Evolutionary conservation across 2,113 vertebrate genomes (phyloP).

Genomic region (Hydrolagus affinis): DNA sequence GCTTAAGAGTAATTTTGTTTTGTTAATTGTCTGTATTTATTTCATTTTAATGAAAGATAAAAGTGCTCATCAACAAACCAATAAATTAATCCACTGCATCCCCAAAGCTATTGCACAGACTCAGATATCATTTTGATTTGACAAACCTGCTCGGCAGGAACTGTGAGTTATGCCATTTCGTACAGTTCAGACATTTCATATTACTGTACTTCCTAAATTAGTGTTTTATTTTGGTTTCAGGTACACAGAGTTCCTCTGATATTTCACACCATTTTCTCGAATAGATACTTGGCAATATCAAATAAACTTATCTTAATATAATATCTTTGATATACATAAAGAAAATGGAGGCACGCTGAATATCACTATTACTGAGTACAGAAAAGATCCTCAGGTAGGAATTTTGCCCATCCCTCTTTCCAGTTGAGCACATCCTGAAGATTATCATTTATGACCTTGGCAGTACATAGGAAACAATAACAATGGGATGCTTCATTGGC

Average conservation of each 20-base stretch:
- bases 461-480: not conserved
- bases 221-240: not conserved
- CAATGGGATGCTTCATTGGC: not conserved
- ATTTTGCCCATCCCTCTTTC: not conserved
- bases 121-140: not conserved
- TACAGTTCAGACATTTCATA: too few relatives aligned
- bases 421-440: not conserved
- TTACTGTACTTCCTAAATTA: not conserved
- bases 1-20: not conserved
- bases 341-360: not conserved
- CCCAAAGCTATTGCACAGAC: not conserved
- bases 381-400: not conserved
- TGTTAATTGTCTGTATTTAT: not conserved
- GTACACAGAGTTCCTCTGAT: not conserved
- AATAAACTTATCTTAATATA: not conserved
- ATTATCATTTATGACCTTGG: not conserved
- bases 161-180: not conserved
- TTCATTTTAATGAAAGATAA: not conserved
- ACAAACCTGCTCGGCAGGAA: constrained; percentile 8
- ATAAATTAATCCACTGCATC: not conserved
- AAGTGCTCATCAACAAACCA: not conserved
- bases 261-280: not conserved
- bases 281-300: not conserved
- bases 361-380: not conserved
- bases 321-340: not conserved